Conservation (phyloP, 1,140 invertebrate genomes). For the Drosophila punjabiensis region DNA sequence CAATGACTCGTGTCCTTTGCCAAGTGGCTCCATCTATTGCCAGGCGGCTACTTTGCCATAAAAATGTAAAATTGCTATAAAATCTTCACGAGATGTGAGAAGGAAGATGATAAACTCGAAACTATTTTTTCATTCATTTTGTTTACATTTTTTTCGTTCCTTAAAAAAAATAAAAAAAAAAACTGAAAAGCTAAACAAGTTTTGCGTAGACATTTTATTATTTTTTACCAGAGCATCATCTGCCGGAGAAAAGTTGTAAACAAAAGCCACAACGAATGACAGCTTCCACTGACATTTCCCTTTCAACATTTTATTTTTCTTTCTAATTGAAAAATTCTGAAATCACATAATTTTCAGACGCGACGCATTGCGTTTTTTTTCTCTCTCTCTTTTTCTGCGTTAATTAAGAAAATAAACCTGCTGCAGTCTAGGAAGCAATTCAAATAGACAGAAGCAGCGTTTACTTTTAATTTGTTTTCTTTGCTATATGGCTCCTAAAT, state of each 20-base stretch:
- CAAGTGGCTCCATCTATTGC: constrained; percentile 44
- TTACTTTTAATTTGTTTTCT: constrained; percentile 46
- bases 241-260: constrained; percentile 22
- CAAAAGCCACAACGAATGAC: constrained; percentile 19
- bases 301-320: constrained; percentile 46
- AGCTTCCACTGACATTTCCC: neutral
- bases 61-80: constrained; percentile 47
- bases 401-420: constrained; percentile 61
- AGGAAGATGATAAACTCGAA: constrained; percentile 5
- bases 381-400: constrained; percentile 16
- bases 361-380: neutral
- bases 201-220: neutral
- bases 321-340: constrained; percentile 77
- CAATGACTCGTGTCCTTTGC: constrained; percentile 23
- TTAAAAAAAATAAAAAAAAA: neutral
- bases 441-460: constrained; percentile 23
- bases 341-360: constrained; percentile 73
- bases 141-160: constrained; percentile 6
- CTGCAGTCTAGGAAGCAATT: too few relatives aligned
- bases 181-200: neutral
- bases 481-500: constrained; percentile 1
- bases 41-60: constrained; percentile 32
- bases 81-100: neutral
- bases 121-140: constrained; percentile 19
- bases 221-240: constrained; percentile 10